These are phyloP conservation scores for Argynnis bischoffii DNA, from an alignment of 2,888 invertebrate genomes.

Conservation along the genomic window DNA sequence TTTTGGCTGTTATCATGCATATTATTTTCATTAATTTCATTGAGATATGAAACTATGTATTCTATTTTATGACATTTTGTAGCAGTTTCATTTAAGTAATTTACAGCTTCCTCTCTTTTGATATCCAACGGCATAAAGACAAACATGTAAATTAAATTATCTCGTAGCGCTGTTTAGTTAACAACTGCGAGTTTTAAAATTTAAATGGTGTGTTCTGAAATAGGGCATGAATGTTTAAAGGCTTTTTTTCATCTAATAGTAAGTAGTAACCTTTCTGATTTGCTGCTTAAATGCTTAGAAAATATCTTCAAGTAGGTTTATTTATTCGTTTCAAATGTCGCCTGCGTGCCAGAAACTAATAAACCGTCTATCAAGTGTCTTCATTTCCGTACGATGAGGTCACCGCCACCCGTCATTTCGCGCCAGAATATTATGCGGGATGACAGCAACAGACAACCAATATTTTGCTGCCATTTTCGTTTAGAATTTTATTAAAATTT, in stretches of 20 bases:
- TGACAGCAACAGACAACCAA: slow-evolving; percentile 36
- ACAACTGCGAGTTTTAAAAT: neutral
- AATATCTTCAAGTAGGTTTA: slow-evolving; percentile 5
- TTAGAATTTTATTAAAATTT: neutral
- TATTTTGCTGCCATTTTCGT: slow-evolving; percentile 7
- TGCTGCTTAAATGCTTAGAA: slow-evolving; percentile 6
- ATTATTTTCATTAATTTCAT: too few relatives aligned
- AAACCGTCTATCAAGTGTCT: slow-evolving; percentile 31
- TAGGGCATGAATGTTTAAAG: neutral
- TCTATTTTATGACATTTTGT: neutral
- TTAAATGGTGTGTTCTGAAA: neutral
- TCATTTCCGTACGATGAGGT: slow-evolving; percentile 48
- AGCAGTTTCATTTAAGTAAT: neutral
- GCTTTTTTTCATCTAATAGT: neutral
- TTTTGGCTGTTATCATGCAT: too few relatives aligned
- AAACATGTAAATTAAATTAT: slow-evolving; percentile 4
- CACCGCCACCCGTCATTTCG: slow-evolving; percentile 39
- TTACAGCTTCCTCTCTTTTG: neutral
- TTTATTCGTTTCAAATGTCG: slow-evolving; percentile 7
- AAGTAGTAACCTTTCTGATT: neutral
- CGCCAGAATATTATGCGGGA: slow-evolving; percentile 44
- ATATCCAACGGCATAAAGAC: neutral
- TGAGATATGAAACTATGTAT: neutral
- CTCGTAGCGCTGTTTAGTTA: slow-evolving; percentile 5
- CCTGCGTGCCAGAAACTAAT: slow-evolving; percentile 23